Evolutionary conservation across 2,797 vertebrate species (phyloP), one percentile per base, ranked within the genome.

Genomic region (Parambassis ranga): DNA sequence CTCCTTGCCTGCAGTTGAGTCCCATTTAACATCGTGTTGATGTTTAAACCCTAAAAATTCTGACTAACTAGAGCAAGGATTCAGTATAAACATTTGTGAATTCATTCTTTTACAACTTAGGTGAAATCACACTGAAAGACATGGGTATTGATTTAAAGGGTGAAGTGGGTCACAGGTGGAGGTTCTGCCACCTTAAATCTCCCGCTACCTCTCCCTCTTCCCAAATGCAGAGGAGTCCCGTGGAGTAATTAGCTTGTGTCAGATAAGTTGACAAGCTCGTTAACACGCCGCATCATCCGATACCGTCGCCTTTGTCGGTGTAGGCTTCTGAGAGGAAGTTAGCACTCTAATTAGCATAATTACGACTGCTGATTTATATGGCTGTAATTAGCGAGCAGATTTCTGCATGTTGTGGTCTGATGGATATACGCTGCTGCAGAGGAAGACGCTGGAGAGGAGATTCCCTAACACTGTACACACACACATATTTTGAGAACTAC

Each of bases 261-360:
- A 84, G 84, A 87, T 92, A 90, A 91, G 86, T 86, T 91, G 91
- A 91, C 82, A 83, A 88, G 89, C 91, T 91, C 43, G 78, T 92
- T 92, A 93, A 89, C 82, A 72, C 75, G 72, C 64, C 11, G 75
- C 87, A 84, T 90, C 88, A 85, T 87, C 78, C 56, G 77, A 90
- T 86, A 83, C 46, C 39, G 52, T 64, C 65, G 81, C 72, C 85
- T 91, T 90, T 90, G 91, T 91, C 90, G 88, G 82, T 73, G 87
- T 71, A 75, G 82, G 86, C 87, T 90, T 91, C 83, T 82, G 75
- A 90, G 82, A 90, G 89, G 85, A 92, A 91, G 89, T 91, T 87
- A 79, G 83, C 75, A 32, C 46, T 53, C 82, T 91, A 85, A 92
- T 93, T 90, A 91, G 85, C 88, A 90, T 91, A 92, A 92, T 91